These are phyloP conservation scores for Cancer borealis DNA, from an alignment of 2,888 invertebrate species.

Conservation along the genomic window DNA sequence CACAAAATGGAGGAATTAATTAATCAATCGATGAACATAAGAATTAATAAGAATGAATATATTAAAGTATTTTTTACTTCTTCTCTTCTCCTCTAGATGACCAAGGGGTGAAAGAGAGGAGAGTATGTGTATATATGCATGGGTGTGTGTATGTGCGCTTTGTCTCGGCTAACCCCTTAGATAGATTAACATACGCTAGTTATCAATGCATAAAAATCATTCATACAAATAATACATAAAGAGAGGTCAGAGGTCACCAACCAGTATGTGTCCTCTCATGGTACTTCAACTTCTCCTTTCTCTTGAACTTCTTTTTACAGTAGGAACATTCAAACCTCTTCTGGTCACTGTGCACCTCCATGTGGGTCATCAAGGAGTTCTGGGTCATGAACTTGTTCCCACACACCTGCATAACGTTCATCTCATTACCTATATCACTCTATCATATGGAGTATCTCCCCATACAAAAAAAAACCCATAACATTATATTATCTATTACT, in stretches of 20 bases:
- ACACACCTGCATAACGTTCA: slow-evolving; percentile 65
- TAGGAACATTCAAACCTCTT: slow-evolving; percentile 70
- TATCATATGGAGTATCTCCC: neutral
- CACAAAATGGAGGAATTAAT: neutral
- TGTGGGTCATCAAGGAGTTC: slow-evolving; percentile 72
- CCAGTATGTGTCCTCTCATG: slow-evolving; percentile 76
- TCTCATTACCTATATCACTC: neutral
- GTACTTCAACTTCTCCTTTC: slow-evolving; percentile 73
- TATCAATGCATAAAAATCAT: neutral
- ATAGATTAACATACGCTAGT: too few relatives aligned
- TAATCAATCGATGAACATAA: neutral
- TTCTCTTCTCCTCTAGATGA: too few relatives aligned
- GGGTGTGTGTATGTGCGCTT: too few relatives aligned
- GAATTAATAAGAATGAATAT: neutral
- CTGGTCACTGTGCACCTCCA: slow-evolving; percentile 68
- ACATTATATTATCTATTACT: neutral
- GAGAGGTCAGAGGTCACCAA: slow-evolving; percentile 41
- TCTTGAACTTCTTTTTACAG: slow-evolving; percentile 72
- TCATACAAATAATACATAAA: neutral
- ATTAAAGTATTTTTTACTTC: neutral
- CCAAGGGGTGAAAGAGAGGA: neutral
- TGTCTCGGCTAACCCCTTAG: too few relatives aligned
- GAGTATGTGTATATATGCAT: neutral
- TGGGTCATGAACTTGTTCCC: slow-evolving; percentile 75
- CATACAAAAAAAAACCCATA: neutral